phyloP scores from a whole-genome alignment of 2,113 vertebrate species.

The Eonycteris spelaea region DNA sequence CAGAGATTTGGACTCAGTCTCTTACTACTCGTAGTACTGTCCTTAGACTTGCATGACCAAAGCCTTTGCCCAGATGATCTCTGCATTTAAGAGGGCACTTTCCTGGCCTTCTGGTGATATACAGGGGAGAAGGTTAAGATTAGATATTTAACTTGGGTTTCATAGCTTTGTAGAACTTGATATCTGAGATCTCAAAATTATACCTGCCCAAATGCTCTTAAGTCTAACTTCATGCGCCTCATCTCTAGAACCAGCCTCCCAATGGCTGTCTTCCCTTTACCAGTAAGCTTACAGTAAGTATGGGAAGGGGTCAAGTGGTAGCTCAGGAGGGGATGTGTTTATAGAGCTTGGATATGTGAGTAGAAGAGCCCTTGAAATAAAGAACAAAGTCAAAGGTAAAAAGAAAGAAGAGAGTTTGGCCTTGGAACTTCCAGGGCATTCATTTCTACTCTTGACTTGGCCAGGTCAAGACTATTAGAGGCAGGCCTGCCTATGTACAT shows the following conservation, averaged over 20 bases:
- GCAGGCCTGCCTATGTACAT: not conserved
- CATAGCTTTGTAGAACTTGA: not conserved
- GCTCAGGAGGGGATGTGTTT: not conserved
- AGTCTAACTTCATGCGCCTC: not conserved
- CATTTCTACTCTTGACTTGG: not conserved
- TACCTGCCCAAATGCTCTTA: not conserved
- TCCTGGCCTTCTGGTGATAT: not conserved
- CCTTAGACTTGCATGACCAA: not conserved
- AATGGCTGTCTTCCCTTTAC: not conserved
- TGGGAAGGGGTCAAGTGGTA: not conserved
- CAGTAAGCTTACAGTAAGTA: not conserved
- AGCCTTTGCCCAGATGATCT: not conserved
- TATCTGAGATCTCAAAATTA: not conserved
- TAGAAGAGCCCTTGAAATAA: not conserved
- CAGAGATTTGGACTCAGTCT: not conserved
- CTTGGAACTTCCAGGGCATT: not conserved
- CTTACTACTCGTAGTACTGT: not conserved
- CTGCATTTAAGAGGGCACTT: not conserved
- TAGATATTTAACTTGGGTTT: not conserved
- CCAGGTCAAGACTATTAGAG: not conserved
- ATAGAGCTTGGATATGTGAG: not conserved
- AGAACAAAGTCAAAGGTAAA: not conserved
- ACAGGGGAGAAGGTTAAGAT: not conserved
- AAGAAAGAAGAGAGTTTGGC: not conserved
- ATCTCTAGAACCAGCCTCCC: not conserved